Percentiles rank a stretch among this genome's conserved stretches.
phyloP scores from a whole-genome alignment of 2,888 invertebrate genomes.

The Stenolophus ochropezus region DNA sequence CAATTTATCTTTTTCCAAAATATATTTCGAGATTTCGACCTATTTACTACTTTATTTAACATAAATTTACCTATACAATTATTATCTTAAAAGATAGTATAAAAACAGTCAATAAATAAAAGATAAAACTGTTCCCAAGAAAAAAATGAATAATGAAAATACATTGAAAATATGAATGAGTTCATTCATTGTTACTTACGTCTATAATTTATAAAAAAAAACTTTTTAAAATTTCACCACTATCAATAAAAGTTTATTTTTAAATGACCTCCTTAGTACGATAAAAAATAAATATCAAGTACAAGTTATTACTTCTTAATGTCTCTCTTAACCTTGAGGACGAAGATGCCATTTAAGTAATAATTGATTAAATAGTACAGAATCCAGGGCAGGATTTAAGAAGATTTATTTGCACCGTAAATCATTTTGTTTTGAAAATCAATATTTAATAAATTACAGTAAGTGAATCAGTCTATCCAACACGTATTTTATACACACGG shows the following conservation, averaged over 20 bases:
- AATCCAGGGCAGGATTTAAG: neutral
- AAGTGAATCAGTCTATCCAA: neutral
- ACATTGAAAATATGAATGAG: neutral
- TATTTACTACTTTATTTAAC: too few species aligned
- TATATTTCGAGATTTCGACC: too few species aligned
- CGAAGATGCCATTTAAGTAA: constrained; percentile 13
- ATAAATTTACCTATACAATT: too few species aligned
- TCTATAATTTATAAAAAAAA: too few species aligned
- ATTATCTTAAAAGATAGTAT: too few species aligned
- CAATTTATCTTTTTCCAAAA: too few species aligned
- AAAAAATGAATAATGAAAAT: neutral
- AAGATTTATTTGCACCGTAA: neutral
- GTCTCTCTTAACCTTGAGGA: constrained; percentile 10
- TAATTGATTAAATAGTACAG: constrained; percentile 24
- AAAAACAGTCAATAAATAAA: too few species aligned
- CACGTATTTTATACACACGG: neutral
- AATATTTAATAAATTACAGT: constrained; percentile 2
- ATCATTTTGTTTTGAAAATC: neutral
- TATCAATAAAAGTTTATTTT: neutral
- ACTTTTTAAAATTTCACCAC: too few species aligned
- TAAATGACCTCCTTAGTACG: constrained; percentile 3
- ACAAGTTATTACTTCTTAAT: neutral
- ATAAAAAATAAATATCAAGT: constrained; percentile 16
- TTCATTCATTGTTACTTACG: neutral
- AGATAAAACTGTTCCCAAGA: too few species aligned